Conservation (phyloP, 2,797 vertebrate species). For the Salarias fasciatus region DNA sequence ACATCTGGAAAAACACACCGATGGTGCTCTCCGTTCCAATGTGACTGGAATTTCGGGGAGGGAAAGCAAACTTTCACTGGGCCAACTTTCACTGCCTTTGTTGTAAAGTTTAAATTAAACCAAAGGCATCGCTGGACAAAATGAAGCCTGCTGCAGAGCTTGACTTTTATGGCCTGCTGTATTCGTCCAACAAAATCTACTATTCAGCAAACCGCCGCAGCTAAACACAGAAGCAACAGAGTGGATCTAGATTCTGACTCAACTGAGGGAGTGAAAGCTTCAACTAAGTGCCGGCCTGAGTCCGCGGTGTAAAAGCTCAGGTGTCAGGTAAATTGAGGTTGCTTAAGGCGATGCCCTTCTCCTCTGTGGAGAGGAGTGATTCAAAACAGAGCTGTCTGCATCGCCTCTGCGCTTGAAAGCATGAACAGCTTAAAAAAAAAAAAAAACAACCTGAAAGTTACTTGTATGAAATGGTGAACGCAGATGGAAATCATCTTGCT, state of each 20-base stretch:
- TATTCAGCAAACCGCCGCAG: constrained; percentile 27
- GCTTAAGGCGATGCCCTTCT: constrained; percentile 4
- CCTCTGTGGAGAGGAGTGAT: constrained; percentile 21
- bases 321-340: constrained; percentile 45
- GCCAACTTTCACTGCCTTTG: constrained; percentile 21
- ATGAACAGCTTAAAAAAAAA: background rate
- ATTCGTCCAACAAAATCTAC: constrained; percentile 39
- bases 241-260: constrained; percentile 27
- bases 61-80: background rate
- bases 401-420: background rate
- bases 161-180: constrained; percentile 27
- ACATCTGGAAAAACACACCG: constrained; percentile 15
- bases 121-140: constrained; percentile 25
- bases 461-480: background rate
- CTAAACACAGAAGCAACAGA: constrained; percentile 20
- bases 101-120: constrained; percentile 40
- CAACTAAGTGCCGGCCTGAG: constrained; percentile 39
- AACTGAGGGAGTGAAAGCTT: constrained; percentile 21
- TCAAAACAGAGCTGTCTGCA: constrained; percentile 31
- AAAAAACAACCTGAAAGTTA: background rate
- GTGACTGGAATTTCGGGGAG: too few relatives aligned
- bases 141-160: constrained; percentile 24
- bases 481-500: constrained; percentile 22
- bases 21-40: background rate
- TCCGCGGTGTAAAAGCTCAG: constrained; percentile 36